Evolutionary conservation across 1,140 invertebrate species (phyloP), one percentile per base, ranked within the genome.

Genomic region (Condylostylus longicornis): DNA sequence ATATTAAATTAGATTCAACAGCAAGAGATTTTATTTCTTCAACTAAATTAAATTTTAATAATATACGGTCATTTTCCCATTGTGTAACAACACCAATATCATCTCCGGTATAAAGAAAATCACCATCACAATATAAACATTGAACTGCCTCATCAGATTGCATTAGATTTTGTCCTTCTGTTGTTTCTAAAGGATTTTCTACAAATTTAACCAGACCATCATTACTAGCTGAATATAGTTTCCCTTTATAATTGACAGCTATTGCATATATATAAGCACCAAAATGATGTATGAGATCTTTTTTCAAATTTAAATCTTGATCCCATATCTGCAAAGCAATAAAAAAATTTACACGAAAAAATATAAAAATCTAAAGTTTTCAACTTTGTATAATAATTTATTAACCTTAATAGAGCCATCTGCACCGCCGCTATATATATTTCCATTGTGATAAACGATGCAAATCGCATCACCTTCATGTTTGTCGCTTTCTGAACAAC

Each of bases 331-430:
- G 29, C 28, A 32, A 33, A 17, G 9, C 12, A 21, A 18, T 33
- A 40, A 29, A 33, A 37, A 37, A 20, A 35, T 37, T 28, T 27
- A 9, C 10, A 20, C 5, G 7, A 13, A 33, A 17, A 9, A 18
- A 19, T 18, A 7, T 9, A 22, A 20, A 34, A 20, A n/a, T 3
- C 19, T 5, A 8, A 34, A 20, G 15, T 20, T 22, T 34, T 34
- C 33, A 40, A 37, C 6, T 40, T 5, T 36, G 8, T 28, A 25
- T 13, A 31, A 31, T 5, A 19, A 19, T 2, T 37, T 51, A 53
- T 50, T 47, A 35, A 61, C 58, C 42, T 53, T 48, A 33, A 61
- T 57, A 48, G 54, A 58, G n/a, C 57, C 57, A 48, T 61, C 58
- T 5, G 57, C 57, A n/a, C 57, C 55, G 21, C 54, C 58, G 28